Evolutionary conservation across 1,140 invertebrate genomes (phyloP), one percentile per base, ranked within the genome.

Genomic region (Maniola jurtina): DNA sequence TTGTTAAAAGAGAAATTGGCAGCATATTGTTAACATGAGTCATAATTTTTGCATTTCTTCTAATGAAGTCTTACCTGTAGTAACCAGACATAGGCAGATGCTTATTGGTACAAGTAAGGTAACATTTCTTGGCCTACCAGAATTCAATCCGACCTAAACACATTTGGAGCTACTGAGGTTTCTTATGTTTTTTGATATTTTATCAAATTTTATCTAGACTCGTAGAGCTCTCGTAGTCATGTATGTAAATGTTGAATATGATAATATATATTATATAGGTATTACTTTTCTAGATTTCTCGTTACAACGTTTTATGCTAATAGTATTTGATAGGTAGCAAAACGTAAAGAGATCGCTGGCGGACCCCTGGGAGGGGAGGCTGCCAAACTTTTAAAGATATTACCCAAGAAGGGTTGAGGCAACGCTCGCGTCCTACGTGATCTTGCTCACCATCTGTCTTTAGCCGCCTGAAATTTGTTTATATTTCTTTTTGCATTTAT

Each of bases 311-410:
- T 71, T 67, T 61, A 58, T 70, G 72, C 67, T 80, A 80, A 83
- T 85, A 83, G 79, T 73, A 81, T 88, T 86, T 84, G 83, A 85
- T 88, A 82, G 80, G 73, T 74, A 76, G 80, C 70, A 81, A 84
- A 86, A 85, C 82, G 83, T 84, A 80, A 76, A 81, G 74, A 82
- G 77, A 83, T 81, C 74, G 71, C 67, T 68, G 58, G 66, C 71
- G 55, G 58, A 58, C 79, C 83, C 81, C 68, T 54, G 74, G 77
- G 76, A 80, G 64, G 68, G 75, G 68, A 74, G 71, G 63, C 68
- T 69, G 71, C 61, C 67, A 73, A 90, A 90, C 88, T 90, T 89
- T 89, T 88, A 90, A 90, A 88, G 88, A 85, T 88, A 90, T 90
- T 90, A 90, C 80, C 79, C 77, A 61, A 76, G 80, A 90, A 90